These are phyloP conservation scores for Melipona quadrifasciata DNA, from an alignment of 1,140 invertebrate species.

Conservation along the genomic window DNA sequence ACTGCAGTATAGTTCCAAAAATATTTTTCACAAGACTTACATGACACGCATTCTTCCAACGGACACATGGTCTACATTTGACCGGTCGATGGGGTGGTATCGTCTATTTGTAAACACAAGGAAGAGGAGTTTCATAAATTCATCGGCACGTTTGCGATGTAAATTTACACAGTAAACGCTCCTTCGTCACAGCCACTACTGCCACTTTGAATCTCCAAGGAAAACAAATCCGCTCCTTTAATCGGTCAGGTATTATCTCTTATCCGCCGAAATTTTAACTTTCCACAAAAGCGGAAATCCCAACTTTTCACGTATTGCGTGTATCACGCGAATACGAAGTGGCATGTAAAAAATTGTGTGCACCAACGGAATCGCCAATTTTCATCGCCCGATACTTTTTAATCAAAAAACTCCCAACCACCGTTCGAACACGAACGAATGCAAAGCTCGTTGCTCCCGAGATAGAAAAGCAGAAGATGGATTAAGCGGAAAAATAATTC, in stretches of 20 bases:
- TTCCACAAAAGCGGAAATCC: neutral
- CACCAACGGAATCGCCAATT: neutral
- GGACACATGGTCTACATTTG: constrained; percentile 38
- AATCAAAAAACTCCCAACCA: constrained; percentile 1
- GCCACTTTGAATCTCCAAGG: neutral
- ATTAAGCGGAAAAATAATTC: constrained; percentile 46
- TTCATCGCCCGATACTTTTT: neutral
- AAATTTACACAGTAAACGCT: constrained; percentile 71
- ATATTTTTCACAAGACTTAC: constrained; percentile 34
- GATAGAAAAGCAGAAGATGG: constrained; percentile 15
- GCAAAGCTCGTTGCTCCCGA: constrained; percentile 16
- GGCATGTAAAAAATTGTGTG: neutral
- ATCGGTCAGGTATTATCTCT: neutral
- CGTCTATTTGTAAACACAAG: constrained; percentile 61
- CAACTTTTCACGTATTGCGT: neutral
- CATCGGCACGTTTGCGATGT: constrained; percentile 66
- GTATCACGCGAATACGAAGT: neutral
- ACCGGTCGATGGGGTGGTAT: constrained; percentile 39
- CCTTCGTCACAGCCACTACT: neutral
- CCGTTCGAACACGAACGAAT: neutral
- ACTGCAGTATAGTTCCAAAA: neutral
- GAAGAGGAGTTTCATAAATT: constrained; percentile 65
- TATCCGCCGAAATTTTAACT: neutral
- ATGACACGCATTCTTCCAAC: constrained; percentile 24
- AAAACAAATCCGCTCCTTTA: constrained; percentile 14